Percentiles rank a stretch among this genome's conserved stretches.
phyloP scores from a whole-genome alignment of 2,888 invertebrate species.

The Blera fallax region DNA sequence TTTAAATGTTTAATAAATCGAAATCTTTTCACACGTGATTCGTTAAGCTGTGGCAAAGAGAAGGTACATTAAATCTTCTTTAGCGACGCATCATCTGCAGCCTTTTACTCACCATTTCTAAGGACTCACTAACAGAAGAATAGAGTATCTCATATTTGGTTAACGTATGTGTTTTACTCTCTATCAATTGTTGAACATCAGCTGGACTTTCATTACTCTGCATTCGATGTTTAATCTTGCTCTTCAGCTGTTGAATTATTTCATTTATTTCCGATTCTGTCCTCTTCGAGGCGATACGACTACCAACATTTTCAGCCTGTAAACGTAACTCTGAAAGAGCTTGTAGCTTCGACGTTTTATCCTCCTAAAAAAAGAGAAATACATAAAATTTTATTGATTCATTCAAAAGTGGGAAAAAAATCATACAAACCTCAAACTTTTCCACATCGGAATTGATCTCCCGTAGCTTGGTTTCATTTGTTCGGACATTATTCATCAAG shows the following conservation, averaged over 20 bases:
- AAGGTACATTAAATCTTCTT: neutral
- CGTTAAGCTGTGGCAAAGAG: slow-evolving; percentile 78
- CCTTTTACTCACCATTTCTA: slow-evolving; percentile 80
- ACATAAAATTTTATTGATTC: neutral
- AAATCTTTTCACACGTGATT: slow-evolving; percentile 80
- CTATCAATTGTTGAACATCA: slow-evolving; percentile 78
- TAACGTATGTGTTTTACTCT: slow-evolving; percentile 81
- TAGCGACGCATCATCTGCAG: neutral
- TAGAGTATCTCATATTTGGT: slow-evolving; percentile 80
- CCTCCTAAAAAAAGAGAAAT: slow-evolving; percentile 20
- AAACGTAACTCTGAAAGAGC: slow-evolving; percentile 60
- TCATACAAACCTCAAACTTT: slow-evolving; percentile 48
- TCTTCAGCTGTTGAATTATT: slow-evolving; percentile 78
- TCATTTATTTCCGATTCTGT: slow-evolving; percentile 80
- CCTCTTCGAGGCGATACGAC: slow-evolving; percentile 78
- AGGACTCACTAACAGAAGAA: slow-evolving; percentile 81
- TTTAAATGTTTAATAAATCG: slow-evolving; percentile 82
- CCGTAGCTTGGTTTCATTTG: slow-evolving; percentile 64
- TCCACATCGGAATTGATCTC: slow-evolving; percentile 53
- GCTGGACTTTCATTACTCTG: slow-evolving; percentile 75
- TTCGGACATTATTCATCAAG: slow-evolving; percentile 56
- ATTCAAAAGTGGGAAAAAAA: neutral
- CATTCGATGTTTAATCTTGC: slow-evolving; percentile 77
- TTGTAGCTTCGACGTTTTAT: slow-evolving; percentile 50
- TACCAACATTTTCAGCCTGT: slow-evolving; percentile 77